Evolutionary conservation across 2,113 vertebrate genomes (phyloP).

Genomic region (Heptranchias perlo): DNA sequence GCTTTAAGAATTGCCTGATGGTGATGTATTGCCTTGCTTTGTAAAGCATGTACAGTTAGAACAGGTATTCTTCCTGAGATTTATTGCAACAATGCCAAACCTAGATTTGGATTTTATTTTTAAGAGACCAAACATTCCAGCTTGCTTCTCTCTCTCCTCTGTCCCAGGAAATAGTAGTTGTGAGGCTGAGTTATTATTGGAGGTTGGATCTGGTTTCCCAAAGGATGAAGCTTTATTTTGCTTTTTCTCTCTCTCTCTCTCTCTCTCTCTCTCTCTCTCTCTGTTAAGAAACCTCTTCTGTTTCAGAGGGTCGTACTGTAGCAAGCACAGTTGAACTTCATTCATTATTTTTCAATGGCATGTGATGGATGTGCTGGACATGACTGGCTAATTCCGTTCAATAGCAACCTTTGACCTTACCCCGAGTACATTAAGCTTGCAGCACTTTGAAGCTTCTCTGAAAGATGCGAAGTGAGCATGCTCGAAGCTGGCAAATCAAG

Average conservation of each 20-base stretch:
- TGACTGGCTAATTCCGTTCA: constrained; percentile 15
- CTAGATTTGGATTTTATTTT: constrained; percentile 45
- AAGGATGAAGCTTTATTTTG: constrained; percentile 52
- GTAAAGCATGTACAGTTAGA: constrained; percentile 51
- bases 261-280: background rate
- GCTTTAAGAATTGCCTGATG: constrained; percentile 9
- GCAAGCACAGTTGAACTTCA: constrained; percentile 32
- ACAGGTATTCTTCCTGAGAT: constrained; percentile 52
- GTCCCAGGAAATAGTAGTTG: constrained; percentile 41
- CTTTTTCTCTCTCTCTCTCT: background rate
- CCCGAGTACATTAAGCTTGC: constrained; percentile 40
- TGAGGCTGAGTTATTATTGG: constrained; percentile 45
- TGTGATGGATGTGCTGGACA: constrained; percentile 10
- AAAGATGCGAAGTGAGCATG: constrained; percentile 62
- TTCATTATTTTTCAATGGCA: background rate
- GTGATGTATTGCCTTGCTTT: constrained; percentile 52
- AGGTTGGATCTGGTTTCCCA: constrained; percentile 49
- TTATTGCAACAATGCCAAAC: constrained; percentile 55
- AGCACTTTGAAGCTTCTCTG: constrained; percentile 55
- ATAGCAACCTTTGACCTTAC: constrained; percentile 39
- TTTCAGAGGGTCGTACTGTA: constrained; percentile 49
- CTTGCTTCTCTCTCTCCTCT: background rate
- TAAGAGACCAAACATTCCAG: background rate
- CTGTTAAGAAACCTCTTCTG: constrained; percentile 46
- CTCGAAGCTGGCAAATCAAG: constrained; percentile 74